These are phyloP conservation scores for Clanis bilineata DNA, from an alignment of 2,888 invertebrate species.

Conservation along the genomic window DNA sequence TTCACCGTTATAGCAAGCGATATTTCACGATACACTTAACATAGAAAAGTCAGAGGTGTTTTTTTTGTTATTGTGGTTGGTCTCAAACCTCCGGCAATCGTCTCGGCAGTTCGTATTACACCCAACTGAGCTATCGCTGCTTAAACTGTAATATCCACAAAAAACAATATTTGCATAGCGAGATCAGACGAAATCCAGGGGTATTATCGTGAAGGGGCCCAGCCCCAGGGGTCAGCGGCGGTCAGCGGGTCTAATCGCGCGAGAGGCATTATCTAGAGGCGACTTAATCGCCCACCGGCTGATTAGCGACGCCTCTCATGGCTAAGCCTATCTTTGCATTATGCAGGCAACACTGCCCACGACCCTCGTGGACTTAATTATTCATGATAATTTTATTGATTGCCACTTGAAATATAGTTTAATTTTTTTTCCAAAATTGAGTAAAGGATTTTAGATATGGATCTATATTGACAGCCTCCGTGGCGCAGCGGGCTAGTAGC, in stretches of 20 bases:
- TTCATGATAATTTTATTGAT: conserved; percentile 54
- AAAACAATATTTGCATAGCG: conserved; percentile 13
- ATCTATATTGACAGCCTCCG: too few species aligned
- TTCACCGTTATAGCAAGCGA: too few species aligned
- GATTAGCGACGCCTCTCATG: conserved; percentile 76
- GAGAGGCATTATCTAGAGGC: conserved; percentile 74
- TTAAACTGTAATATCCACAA: not conserved
- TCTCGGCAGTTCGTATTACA: too few species aligned
- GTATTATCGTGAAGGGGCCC: conserved; percentile 55
- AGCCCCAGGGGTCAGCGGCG: conserved; percentile 46
- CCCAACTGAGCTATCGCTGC: too few species aligned
- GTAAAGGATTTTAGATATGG: too few species aligned
- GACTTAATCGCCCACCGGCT: conserved; percentile 73
- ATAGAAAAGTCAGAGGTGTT: too few species aligned
- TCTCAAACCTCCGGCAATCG: too few species aligned
- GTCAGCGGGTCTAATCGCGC: conserved; percentile 77
- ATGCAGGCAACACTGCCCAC: conserved; percentile 69
- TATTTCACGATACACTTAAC: too few species aligned
- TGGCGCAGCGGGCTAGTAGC: too few species aligned
- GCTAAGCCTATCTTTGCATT: conserved; percentile 64
- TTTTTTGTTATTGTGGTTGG: too few species aligned
- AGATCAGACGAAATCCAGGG: conserved; percentile 43
- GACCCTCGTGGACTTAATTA: conserved; percentile 35
- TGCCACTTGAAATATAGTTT: not conserved
- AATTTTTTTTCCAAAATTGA: too few species aligned